A percentile compares a stretch with the other conserved stretches of the same genome.
Conservation (phyloP, 2,888 invertebrate species). For the Mythimna albipuncta region DNA sequence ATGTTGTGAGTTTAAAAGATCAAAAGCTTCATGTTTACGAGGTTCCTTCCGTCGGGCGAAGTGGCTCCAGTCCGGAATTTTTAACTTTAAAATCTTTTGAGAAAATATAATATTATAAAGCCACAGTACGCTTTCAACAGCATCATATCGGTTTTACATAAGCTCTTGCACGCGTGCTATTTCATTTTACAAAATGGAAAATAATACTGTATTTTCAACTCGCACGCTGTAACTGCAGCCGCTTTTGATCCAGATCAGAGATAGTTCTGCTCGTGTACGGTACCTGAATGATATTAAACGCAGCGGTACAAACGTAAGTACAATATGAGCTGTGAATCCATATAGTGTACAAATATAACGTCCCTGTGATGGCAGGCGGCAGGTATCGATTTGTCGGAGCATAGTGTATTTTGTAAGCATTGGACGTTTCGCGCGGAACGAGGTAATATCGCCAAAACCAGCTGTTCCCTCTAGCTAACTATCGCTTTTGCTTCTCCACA, state of each 20-base stretch:
- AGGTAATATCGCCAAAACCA: slow-evolving; percentile 78
- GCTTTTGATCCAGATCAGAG: slow-evolving; percentile 33
- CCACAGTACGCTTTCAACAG: slow-evolving; percentile 7
- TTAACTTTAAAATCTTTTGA: slow-evolving; percentile 8
- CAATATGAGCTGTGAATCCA: slow-evolving; percentile 40
- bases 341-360: slow-evolving; percentile 59
- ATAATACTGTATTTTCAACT: slow-evolving; percentile 30
- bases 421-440: slow-evolving; percentile 74
- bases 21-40: slow-evolving; percentile 20
- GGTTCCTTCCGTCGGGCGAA: neutral
- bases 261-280: slow-evolving; percentile 27
- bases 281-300: slow-evolving; percentile 37
- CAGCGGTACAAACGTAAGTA: slow-evolving; percentile 24
- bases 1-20: slow-evolving; percentile 22
- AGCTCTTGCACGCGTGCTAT: slow-evolving; percentile 20
- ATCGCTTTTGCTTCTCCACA: slow-evolving; percentile 69
- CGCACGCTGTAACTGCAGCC: slow-evolving; percentile 21
- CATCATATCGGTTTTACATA: slow-evolving; percentile 19
- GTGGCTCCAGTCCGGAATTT: neutral
- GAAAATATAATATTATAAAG: slow-evolving; percentile 27
- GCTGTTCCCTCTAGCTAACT: slow-evolving; percentile 76
- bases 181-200: slow-evolving; percentile 28
- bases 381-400: slow-evolving; percentile 79
- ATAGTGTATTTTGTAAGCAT: slow-evolving; percentile 80
- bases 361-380: slow-evolving; percentile 68